Base-by-base conservation (phyloP, 2,797 vertebrate genomes). In the Rhabdophis nuchalis region DNA sequence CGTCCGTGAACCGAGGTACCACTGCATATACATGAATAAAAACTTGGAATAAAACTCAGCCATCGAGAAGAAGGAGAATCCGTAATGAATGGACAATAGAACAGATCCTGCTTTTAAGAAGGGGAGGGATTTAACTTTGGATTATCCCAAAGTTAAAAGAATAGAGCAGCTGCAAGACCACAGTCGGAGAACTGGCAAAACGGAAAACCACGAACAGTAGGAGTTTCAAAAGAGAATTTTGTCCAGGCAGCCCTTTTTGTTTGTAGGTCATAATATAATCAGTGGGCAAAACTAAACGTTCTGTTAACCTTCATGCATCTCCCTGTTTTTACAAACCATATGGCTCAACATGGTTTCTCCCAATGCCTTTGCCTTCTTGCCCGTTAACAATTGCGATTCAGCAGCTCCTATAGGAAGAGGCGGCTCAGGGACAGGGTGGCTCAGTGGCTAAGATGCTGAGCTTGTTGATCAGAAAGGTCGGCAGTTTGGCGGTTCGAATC, bases 221-320 rank as follows among this genome's bases (percentile, higher is more conserved):
- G 32, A 86, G 18, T 90, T 93, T 95, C 52, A 60, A 93, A 50
- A 23, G 1, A 1, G n/a, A 90, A 14, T 89, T 92, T 5, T 11
- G 7, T 10, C n/a, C 10, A 14, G 68, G 32, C 86, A 92, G 53
- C 32, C 1, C n/a, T 91, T 93, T 3, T 20, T 61, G 36, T 13
- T 36, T 3, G 46, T 52, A 64, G 54, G 29, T 89, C 36, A n/a
- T 11, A 18, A 54, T 61, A 20, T 58, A 9, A 11, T 88, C 23
- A 41, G 1, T 5, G 92, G 14, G 18, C 50, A 52, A 68, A 46
- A 82, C 20, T 90, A 13, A 93, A 0, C 41, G 29, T 5, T 0
- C 1, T 68, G 4, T n/a, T 41, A 41, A 91, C 13, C 29, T 54
- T 61, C 32, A 23, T 61, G 18, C 46, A 68, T 90, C 53, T 0